Evolutionary conservation across 2,113 vertebrate species (phyloP), one percentile per base, ranked within the genome.

Genomic region (Hypomesus transpacificus): DNA sequence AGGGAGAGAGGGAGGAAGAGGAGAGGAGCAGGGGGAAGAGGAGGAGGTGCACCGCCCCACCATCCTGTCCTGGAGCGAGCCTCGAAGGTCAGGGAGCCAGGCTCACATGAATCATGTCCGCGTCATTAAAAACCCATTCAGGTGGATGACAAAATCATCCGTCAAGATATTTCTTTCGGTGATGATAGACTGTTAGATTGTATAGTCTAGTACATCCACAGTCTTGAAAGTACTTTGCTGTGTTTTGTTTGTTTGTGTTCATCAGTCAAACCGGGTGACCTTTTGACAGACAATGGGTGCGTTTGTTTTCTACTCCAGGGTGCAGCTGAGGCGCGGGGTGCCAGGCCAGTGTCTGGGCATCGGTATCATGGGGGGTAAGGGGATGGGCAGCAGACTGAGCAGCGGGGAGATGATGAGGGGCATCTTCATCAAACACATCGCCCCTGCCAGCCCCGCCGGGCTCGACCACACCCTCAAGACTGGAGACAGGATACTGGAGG

Each of bases 321-420:
- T 61, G 20, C 22, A 61, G 22, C 59, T 61, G 26, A 65, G 26
- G 79, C 92, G 96, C 86, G 94, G 91, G 72, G n/a, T 13, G n/a
- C 89, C 91, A n/a, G 94, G 94, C 78, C 95, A 95, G 77, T 96
- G 94, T 21, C 82, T 99, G 80, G 97, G 97, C 60, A 96, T 99
- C 89, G 96, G 96, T 87, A 98, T 99, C 84, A 94, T 96, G 88
- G 97, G 97, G 83, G 97, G 97, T 71, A 92, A 94, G 87, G 96
- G 96, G 18, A 98, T 99, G 96, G 97, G 97, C 59, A 94, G 92
- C 75, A 94, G 97, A 16, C 87, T 99, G 65, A 95, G 93, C 90
- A 95, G 91, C 4, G 97, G 97, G 67, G 95, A 97, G 90, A 92
- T 98, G 81, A 97, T 96, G 94, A 94, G 97, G 81, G 97, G 97